Evolutionary conservation across 2,888 invertebrate species (phyloP), one percentile per base, ranked within the genome.

Genomic region (Cremastinae sp.): DNA sequence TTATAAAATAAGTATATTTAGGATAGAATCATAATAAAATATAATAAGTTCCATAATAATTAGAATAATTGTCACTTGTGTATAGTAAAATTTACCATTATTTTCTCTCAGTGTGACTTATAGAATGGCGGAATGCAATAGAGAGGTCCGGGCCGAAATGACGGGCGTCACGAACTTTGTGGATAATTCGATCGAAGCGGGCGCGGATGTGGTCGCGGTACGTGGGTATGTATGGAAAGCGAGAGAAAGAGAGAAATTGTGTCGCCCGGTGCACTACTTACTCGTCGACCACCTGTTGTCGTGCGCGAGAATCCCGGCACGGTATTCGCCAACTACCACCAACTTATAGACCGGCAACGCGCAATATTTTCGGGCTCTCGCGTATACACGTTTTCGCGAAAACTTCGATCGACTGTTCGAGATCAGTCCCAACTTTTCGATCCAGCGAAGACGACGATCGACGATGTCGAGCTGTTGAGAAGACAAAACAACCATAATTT

Each of bases 271-370:
- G 28, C 28, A 65, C 73, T 74, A 81, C 79, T 81, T 85, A 84
- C 85, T 86, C 84, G 84, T 76, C 79, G 81, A 84, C 85, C 85
- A 87, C 88, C 86, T 86, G 88, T 87, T 87, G 84, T 84, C 78
- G 75, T 79, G 74, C 79, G 78, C 79, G 78, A 80, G 61, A 79
- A 81, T 78, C 81, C 79, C 58, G 62, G 66, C 54, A 77, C 28
- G 28, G 28, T 28, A 36, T 45, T 53, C 36, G 59, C 53, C 64
- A 41, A 36, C 45, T 80, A 79, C 79, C 75, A 81, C 69, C 10
- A 49, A 49, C 3, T 22, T 68, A 14, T 58, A 74, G 43, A 81
- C 79, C 75, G 80, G n/a, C n/a, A 79, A 77, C 79, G 78, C 77
- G 80, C 75, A 71, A 79, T 74, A 78, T 73, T 59, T 16, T 36